Evolutionary conservation across 1,140 invertebrate species (phyloP).

Genomic region (Bombyx mandarina): DNA sequence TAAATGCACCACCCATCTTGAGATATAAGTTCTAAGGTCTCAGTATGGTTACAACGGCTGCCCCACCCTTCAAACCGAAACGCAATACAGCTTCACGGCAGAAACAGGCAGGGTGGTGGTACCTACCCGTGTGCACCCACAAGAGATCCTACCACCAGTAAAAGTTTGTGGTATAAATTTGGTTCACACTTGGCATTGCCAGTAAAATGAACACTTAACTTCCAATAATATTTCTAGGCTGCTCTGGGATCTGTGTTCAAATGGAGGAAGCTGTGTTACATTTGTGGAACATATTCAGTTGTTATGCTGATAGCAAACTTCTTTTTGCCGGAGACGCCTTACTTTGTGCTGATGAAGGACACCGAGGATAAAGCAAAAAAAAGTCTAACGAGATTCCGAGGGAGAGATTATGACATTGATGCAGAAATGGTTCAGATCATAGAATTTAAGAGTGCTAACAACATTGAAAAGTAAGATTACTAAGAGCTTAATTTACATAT

Average conservation of each 20-base stretch:
- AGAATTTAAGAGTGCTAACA: constrained; percentile 33
- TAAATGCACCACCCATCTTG: too few species aligned
- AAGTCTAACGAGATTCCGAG: constrained; percentile 23
- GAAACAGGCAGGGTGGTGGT: too few species aligned
- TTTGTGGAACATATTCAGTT: constrained; percentile 17
- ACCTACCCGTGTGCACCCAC: too few species aligned
- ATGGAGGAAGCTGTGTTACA: constrained; percentile 28
- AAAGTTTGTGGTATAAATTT: too few species aligned
- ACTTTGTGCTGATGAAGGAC: constrained; percentile 29
- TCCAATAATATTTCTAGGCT: constrained; percentile 25
- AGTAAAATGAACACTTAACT: too few species aligned
- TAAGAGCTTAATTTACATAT: background rate
- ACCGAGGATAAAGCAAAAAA: constrained; percentile 16
- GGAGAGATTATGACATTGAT: constrained; percentile 22
- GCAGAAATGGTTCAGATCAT: constrained; percentile 28
- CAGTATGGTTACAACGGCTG: too few species aligned
- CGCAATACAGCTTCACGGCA: too few species aligned
- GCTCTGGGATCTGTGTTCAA: constrained; percentile 22
- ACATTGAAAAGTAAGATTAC: constrained; percentile 29
- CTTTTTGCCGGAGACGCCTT: constrained; percentile 41
- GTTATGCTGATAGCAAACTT: constrained; percentile 18
- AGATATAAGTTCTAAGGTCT: too few species aligned
- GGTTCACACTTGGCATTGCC: too few species aligned
- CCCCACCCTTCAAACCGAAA: too few species aligned
- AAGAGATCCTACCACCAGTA: too few species aligned